phyloP scores from a whole-genome alignment of 2,888 invertebrate species.

The Pseudanteris insignis region DNA sequence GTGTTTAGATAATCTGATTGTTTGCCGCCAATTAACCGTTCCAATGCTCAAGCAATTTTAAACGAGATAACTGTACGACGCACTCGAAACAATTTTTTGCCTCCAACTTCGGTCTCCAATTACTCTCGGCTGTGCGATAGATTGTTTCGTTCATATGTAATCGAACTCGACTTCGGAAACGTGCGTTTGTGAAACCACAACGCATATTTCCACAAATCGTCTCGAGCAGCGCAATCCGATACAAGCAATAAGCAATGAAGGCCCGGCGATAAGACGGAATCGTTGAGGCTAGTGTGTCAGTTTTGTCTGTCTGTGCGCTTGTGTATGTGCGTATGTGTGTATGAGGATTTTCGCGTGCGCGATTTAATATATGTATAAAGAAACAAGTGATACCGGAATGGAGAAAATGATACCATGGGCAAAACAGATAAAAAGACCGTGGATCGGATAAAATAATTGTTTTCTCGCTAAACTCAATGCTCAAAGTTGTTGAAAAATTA shows the following conservation, averaged over 20 bases:
- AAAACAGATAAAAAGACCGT: no score
- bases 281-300: constrained; percentile 29
- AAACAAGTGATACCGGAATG: no score
- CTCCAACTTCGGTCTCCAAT: constrained; percentile 45
- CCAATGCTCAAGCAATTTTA: constrained; percentile 25
- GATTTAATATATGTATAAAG: no score
- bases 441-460: no score
- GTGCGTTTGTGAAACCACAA: constrained; percentile 15
- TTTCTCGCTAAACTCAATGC: no score
- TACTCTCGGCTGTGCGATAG: constrained; percentile 43
- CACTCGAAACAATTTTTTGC: constrained; percentile 27
- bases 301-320: no score
- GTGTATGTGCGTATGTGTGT: constrained; percentile 41
- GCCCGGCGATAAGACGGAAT: constrained; percentile 47
- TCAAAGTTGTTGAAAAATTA: no score
- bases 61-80: constrained; percentile 8
- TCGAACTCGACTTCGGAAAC: constrained; percentile 30
- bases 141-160: constrained; percentile 30
- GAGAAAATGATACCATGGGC: no score
- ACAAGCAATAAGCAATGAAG: constrained; percentile 62
- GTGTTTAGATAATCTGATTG: no score
- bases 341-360: no score
- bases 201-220: constrained; percentile 37
- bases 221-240: constrained; percentile 48
- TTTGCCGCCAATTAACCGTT: constrained; percentile 32